Evolutionary conservation across 2,797 vertebrate species (phyloP).

Genomic region (Falco peregrinus): DNA sequence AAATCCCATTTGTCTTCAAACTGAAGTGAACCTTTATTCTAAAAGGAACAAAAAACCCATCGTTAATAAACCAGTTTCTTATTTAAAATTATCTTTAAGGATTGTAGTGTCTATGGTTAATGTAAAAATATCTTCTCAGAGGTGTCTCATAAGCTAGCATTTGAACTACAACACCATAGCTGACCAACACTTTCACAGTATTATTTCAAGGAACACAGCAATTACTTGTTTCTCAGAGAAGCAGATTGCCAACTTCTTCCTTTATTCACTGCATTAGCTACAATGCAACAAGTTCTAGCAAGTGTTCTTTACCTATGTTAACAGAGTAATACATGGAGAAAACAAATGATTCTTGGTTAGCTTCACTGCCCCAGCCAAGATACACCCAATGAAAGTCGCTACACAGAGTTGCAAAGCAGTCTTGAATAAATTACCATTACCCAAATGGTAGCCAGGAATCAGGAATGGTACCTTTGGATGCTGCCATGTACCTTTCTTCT

Average conservation of each 20-base stretch:
- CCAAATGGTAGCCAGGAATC: background rate
- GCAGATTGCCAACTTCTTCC: background rate
- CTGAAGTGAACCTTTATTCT: slow-evolving; percentile 99
- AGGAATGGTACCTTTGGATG: background rate
- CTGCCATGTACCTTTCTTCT: background rate
- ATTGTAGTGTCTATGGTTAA: background rate
- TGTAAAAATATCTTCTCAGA: background rate
- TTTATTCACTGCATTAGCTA: background rate
- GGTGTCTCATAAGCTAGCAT: background rate
- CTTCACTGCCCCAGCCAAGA: background rate
- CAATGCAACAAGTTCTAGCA: background rate
- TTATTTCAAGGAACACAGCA: background rate
- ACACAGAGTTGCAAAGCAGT: background rate
- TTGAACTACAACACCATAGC: background rate
- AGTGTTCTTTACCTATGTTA: background rate
- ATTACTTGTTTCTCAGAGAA: background rate
- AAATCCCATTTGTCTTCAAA: slow-evolving; percentile 99
- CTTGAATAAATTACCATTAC: background rate
- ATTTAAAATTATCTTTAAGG: background rate
- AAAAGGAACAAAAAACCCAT: background rate
- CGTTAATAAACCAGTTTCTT: background rate
- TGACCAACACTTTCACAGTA: background rate
- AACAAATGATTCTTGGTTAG: background rate
- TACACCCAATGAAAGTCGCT: accelerated
- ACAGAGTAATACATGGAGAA: background rate